These are phyloP conservation scores for Pogonocichla stellata DNA, from an alignment of 2,113 vertebrate genomes.

Conservation along the genomic window DNA sequence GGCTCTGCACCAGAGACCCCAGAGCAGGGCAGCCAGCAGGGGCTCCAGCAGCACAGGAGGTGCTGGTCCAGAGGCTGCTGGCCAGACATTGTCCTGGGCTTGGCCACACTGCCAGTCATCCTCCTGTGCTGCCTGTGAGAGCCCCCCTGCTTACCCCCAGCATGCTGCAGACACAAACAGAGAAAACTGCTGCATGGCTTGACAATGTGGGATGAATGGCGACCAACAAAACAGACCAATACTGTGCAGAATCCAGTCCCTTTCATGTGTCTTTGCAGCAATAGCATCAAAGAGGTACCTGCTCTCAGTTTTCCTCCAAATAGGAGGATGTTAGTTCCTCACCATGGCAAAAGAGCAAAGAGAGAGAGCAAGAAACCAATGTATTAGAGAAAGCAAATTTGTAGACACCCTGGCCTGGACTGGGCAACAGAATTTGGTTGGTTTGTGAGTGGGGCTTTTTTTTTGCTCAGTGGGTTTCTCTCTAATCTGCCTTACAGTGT, in stretches of 20 bases:
- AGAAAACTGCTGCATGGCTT: not conserved
- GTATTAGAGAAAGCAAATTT: not conserved
- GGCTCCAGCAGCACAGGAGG: not conserved
- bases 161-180: not conserved
- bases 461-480: not conserved
- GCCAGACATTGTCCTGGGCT: not conserved
- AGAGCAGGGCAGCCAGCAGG: no score
- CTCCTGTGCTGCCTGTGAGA: not conserved
- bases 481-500: not conserved
- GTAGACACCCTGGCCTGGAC: not conserved
- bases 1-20: not conserved
- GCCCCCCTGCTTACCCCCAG: accelerated
- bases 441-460: accelerated
- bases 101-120: not conserved
- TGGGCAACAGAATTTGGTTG: not conserved
- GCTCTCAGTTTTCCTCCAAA: not conserved
- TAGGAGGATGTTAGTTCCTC: not conserved
- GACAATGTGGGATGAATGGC: accelerated
- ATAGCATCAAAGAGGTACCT: not conserved
- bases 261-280: not conserved
- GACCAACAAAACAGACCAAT: not conserved
- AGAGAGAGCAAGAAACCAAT: not conserved
- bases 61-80: not conserved
- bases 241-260: not conserved
- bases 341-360: not conserved